A percentile compares a stretch with the other conserved stretches of the same genome.
phyloP scores from a whole-genome alignment of 2,113 vertebrate genomes.

The Dicerorhinus sumatrensis region DNA sequence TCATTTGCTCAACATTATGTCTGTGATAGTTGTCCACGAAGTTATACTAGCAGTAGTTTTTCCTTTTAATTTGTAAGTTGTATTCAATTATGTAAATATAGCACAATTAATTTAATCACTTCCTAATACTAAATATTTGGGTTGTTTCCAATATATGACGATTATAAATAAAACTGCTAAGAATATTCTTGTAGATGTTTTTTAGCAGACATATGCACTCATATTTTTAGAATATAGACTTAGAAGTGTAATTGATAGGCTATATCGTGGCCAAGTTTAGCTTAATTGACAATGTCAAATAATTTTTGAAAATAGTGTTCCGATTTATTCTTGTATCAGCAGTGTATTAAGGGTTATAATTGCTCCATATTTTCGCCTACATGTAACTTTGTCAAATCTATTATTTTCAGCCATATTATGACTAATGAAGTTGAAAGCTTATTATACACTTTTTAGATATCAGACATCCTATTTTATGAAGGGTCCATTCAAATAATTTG shows the following conservation, averaged over 20 bases:
- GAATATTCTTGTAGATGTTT: background rate
- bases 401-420: background rate
- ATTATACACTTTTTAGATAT: background rate
- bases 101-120: background rate
- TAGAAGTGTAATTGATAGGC: background rate
- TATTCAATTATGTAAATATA: background rate
- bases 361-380: background rate
- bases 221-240: background rate
- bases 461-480: background rate
- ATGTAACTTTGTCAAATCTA: background rate
- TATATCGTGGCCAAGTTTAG: background rate
- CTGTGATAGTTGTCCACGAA: background rate
- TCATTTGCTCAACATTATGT: background rate
- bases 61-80: background rate
- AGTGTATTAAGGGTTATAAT: background rate
- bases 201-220: background rate
- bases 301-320: background rate
- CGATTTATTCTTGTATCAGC: background rate
- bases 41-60: background rate
- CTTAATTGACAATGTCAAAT: background rate
- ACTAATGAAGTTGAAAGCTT: background rate
- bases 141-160: background rate
- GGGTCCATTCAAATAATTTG: background rate
- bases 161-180: background rate
- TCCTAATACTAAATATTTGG: background rate